phyloP scores from a whole-genome alignment of 2,113 vertebrate genomes.

The Platysternon megacephalum region DNA sequence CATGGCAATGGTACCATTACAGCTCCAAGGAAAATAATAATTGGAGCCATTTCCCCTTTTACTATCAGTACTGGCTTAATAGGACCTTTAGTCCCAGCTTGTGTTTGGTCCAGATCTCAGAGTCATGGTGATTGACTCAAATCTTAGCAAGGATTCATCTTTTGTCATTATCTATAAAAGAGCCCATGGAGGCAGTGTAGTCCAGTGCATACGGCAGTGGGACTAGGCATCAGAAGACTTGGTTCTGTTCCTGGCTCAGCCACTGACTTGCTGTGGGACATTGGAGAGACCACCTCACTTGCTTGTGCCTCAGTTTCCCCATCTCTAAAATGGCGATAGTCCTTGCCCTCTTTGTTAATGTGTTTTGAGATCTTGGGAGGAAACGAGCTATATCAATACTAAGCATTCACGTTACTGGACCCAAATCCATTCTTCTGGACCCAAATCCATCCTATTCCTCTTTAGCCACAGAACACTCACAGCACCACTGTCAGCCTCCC shows the following conservation, averaged over 20 bases:
- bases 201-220: neutral
- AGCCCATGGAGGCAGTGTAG: neutral
- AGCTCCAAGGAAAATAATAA: neutral
- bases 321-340: neutral
- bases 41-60: neutral
- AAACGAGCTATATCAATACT: neutral
- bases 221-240: neutral
- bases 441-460: neutral
- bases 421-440: neutral
- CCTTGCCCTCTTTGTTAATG: neutral
- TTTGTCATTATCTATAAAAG: neutral
- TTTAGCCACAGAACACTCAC: neutral
- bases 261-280: neutral
- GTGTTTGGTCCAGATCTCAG: neutral
- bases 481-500: neutral
- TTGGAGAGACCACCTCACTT: neutral
- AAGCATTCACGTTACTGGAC: rapidly evolving
- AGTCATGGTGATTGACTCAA: neutral
- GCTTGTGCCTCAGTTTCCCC: neutral
- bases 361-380: neutral
- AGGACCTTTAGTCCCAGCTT: neutral
- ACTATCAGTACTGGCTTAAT: neutral
- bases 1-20: neutral
- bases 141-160: neutral
- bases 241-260: neutral